Base-by-base conservation (phyloP, 2,888 invertebrate species). In the Suillia variegata region DNA sequence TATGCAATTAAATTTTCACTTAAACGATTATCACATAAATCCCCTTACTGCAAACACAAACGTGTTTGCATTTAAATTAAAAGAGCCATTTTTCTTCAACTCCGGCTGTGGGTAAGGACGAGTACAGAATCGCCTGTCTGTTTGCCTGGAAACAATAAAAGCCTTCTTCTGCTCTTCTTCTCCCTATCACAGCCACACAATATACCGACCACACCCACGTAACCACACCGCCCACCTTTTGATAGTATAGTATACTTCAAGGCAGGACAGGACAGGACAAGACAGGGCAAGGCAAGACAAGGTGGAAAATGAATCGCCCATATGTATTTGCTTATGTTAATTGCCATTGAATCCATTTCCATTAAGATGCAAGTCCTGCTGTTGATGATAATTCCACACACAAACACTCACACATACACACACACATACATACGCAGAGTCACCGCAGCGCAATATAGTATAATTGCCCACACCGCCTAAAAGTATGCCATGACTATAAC, bases 1-100 rank as follows among this genome's bases (percentile, higher is more conserved):
- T 74, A 75, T 72, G 78, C 78, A 77, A 77, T 79, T 78, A 79
- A 79, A 79, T 77, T 79, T 78, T 79, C 78, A 78, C 76, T 77
- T 77, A 78, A 78, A 74, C 76, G 78, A 77, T 78, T 79, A 78
- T 78, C 79, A 74, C 75, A 78, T 77, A 77, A 77, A 77, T 77
- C 77, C 78, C 67, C 59, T 48, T 20, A 50, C 51, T 68, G 62
- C 67, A 72, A 69, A 68, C n/a, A n/a, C 73, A 72, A 74, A 78
- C 72, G 75, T 76, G 77, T 78, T 77, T 78, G 78, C 78, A 73
- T 78, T 77, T 73, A 75, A 77, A 78, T 78, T 78, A 77, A 78
- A 76, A 76, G 76, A 76, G 77, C 74, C 76, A 77, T 77, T 38
- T 38, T 38, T 38, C 38, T 38, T 38, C 31, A 6, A 8, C 12